Conservation (phyloP, 2,888 invertebrate species). For the Phortica magna region DNA sequence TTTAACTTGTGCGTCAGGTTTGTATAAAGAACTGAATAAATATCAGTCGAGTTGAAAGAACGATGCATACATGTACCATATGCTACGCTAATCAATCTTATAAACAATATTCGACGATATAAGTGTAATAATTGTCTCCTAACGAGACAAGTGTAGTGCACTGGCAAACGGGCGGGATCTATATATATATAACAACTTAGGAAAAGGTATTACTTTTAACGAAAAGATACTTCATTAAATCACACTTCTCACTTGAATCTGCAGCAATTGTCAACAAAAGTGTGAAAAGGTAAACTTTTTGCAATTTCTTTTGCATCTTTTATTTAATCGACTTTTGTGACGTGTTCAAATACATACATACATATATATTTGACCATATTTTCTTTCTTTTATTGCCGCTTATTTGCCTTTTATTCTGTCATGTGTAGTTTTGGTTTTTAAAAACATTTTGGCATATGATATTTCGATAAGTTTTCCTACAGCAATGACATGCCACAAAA, state of each 20-base stretch:
- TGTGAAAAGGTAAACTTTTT: conserved; percentile 24
- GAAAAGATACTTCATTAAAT: too few species aligned
- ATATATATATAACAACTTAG: too few species aligned
- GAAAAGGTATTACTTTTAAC: too few species aligned
- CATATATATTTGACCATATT: background rate
- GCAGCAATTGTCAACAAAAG: background rate
- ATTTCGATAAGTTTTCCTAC: background rate
- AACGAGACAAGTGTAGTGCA: too few species aligned
- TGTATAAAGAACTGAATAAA: too few species aligned
- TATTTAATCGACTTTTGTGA: background rate
- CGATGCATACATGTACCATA: too few species aligned
- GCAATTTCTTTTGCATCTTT: background rate
- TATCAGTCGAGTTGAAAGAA: too few species aligned
- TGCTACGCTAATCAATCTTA: too few species aligned
- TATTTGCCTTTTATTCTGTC: background rate
- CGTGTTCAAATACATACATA: background rate
- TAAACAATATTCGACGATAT: too few species aligned
- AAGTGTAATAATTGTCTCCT: too few species aligned
- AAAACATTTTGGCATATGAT: background rate
- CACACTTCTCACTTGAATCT: background rate
- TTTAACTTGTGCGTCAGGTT: too few species aligned
- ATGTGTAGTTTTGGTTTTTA: background rate
- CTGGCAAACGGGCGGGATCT: too few species aligned
- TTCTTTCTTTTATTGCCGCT: background rate
- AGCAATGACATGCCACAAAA: background rate